Evolutionary conservation across 2,888 invertebrate genomes (phyloP).

Genomic region (Baccha elongata): DNA sequence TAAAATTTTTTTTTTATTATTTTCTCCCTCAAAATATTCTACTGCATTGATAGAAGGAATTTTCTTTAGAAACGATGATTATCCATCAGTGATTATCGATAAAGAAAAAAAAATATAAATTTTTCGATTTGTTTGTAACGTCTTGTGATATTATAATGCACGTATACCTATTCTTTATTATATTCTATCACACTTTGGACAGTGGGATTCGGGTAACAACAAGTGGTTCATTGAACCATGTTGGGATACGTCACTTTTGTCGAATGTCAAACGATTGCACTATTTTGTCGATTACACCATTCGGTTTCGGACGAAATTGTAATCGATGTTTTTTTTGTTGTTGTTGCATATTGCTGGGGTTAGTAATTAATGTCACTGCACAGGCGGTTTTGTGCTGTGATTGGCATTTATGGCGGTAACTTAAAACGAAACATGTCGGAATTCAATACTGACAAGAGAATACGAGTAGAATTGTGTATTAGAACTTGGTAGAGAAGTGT

Average conservation of each 20-base stretch:
- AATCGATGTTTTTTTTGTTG: constrained; percentile 42
- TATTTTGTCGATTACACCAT: constrained; percentile 68
- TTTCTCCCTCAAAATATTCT: constrained; percentile 37
- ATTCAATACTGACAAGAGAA: constrained; percentile 44
- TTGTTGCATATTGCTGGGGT: neutral
- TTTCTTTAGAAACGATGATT: constrained; percentile 69
- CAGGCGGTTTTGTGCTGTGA: constrained; percentile 47
- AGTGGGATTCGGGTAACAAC: constrained; percentile 68
- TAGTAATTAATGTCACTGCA: constrained; percentile 55
- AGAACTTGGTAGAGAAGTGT: constrained; percentile 31
- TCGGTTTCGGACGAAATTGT: constrained; percentile 51
- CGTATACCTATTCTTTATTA: constrained; percentile 32
- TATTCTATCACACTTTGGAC: neutral
- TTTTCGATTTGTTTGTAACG: constrained; percentile 67
- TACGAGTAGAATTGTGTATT: constrained; percentile 15
- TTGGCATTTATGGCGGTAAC: constrained; percentile 53
- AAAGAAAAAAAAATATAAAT: constrained; percentile 45
- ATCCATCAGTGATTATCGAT: constrained; percentile 73
- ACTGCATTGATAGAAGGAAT: constrained; percentile 57
- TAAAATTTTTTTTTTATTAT: constrained; percentile 17
- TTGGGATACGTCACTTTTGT: constrained; percentile 59
- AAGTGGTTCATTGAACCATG: constrained; percentile 70
- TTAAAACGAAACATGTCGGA: constrained; percentile 54
- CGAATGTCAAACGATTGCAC: constrained; percentile 64
- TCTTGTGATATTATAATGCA: constrained; percentile 62